Conservation (phyloP, 2,113 vertebrate genomes). For the Microtus pennsylvanicus region DNA sequence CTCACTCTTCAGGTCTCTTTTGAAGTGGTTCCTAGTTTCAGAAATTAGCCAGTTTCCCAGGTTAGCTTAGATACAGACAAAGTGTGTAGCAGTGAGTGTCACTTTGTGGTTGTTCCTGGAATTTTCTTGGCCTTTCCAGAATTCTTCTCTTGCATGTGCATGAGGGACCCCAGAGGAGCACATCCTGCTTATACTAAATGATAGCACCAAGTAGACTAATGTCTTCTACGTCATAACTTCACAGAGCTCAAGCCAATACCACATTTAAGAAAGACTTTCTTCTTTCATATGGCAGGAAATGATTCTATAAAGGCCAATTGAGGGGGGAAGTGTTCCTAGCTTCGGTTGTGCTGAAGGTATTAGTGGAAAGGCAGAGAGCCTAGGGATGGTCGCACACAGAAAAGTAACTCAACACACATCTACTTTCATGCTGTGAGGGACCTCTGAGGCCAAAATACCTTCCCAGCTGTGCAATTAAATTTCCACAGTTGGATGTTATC, state of each 20-base stretch:
- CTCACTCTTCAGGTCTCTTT: neutral
- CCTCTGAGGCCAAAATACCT: neutral
- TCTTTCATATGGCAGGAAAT: neutral
- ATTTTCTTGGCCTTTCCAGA: neutral
- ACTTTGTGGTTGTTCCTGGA: neutral
- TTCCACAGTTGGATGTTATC: neutral
- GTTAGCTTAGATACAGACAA: slow-evolving; percentile 37
- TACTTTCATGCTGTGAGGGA: neutral
- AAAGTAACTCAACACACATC: neutral
- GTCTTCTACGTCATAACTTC: slow-evolving; percentile 1
- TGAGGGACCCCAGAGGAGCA: neutral
- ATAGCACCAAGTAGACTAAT: neutral
- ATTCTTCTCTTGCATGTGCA: neutral
- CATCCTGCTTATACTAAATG: neutral
- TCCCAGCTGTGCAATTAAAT: neutral
- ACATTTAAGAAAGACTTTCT: neutral
- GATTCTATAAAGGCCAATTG: neutral
- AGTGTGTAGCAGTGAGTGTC: neutral
- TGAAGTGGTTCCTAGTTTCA: neutral
- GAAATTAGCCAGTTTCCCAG: neutral
- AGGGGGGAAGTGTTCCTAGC: neutral
- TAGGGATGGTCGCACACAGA: neutral
- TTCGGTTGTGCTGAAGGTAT: neutral
- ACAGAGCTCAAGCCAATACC: neutral
- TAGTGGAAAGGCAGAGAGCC: neutral